These are phyloP conservation scores for Harpegnathos saltator DNA, from an alignment of 1,140 invertebrate genomes.

Conservation along the genomic window DNA sequence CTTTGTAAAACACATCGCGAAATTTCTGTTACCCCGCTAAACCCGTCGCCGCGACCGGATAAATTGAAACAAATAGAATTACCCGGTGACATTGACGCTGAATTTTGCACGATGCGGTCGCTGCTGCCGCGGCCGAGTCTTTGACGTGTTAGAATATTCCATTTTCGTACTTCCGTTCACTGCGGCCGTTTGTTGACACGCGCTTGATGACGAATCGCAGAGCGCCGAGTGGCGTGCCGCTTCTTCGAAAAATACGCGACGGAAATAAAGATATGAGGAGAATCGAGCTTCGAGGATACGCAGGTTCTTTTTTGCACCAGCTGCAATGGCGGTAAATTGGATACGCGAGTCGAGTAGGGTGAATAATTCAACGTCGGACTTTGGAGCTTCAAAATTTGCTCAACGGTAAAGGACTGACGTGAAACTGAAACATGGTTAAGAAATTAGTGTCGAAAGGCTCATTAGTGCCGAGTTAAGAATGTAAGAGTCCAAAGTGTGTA, in stretches of 20 bases:
- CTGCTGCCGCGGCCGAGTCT: background rate
- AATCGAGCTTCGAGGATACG: no score
- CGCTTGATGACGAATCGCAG: background rate
- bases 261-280: no score
- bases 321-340: no score
- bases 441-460: no score
- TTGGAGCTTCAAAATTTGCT: no score
- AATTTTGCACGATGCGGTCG: conserved; percentile 25
- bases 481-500: no score
- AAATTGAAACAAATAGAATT: conserved; percentile 45
- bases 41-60: background rate
- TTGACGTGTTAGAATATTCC: conserved; percentile 8
- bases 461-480: no score
- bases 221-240: background rate
- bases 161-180: conserved; percentile 4
- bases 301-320: no score
- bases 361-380: no score
- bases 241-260: background rate
- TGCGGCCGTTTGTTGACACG: background rate
- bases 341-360: no score
- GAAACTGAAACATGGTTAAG: no score
- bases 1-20: conserved; percentile 41
- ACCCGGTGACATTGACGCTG: background rate
- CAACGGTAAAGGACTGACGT: no score
- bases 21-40: conserved; percentile 38